Evolutionary conservation across 2,888 invertebrate species (phyloP), one percentile per base, ranked within the genome.

Genomic region (Polyploca ridens): DNA sequence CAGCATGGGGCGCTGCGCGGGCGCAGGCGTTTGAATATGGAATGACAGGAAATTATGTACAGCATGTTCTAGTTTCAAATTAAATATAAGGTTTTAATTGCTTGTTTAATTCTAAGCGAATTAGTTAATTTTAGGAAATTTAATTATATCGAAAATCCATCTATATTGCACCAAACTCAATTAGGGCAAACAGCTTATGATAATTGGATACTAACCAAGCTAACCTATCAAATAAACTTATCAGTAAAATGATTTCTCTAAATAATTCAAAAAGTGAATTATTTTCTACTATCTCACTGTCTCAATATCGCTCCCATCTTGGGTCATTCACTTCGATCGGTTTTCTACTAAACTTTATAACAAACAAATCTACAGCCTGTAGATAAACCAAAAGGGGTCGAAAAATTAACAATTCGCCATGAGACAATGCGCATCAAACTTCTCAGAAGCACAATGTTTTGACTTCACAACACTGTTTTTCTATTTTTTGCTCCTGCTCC

Each of bases 371-470:
- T 77, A 38, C 88, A 82, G 0, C 74, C 84, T 81, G 76, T 89
- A 82, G 63, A 72, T 6, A 64, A 58, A 74, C 54, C 16, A 54
- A 71, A 70, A 71, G 66, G 63, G 66, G 69, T 75, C 72, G 63
- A 64, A 79, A 79, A 86, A 85, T 85, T 83, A 84, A 79, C 75
- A 77, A 84, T 82, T 81, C 77, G 75, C 77, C 75, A 79, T 68
- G 75, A 85, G 81, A 85, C 85, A 88, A 88, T 83, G 73, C 70
- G 61, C 73, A 68, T 69, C 65, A 69, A 72, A 71, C 69, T 90
- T 90, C 90, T 78, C 58, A 83, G 89, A 89, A 90, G 82, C 81
- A 78, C 73, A 81, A 82, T 86, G 85, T 89, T 88, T 84, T 86
- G 86, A 86, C 86, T 86, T 74, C 63, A 71, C 74, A 69, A 66